Evolutionary conservation across 2,888 invertebrate genomes (phyloP), one percentile per base, ranked within the genome.

Genomic region (Drosophila neonasuta): DNA sequence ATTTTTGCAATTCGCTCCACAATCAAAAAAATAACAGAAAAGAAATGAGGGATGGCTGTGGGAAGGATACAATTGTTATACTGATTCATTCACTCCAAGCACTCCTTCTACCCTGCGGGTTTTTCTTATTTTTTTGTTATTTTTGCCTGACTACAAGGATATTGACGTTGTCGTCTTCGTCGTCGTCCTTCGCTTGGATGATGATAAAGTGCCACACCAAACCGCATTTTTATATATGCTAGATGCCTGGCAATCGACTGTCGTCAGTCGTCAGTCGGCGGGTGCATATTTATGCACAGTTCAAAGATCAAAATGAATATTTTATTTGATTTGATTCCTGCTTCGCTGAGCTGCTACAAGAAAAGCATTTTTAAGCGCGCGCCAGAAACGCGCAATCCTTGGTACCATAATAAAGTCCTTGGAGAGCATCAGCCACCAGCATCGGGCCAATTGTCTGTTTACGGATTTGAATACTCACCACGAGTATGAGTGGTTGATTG

Each of bases 221-320:
- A 80, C 86, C 87, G 63, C 83, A 87, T 72, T 54, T 66, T 64
- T 76, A 58, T 77, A 52, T 61, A 54, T 54, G 66, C 29, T 59
- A 39, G 74, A 44, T 55, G 57, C 42, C 44, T 64, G 48, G 68
- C 54, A 61, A 61, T 64, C 67, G 77, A 56, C 50, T 8, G 29
- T 41, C 39, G 62, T 46, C 66, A 54, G 61, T 54, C 61, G 69
- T 46, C 64, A 54, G 61, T 54, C 59, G 69, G 67, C 62, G 62
- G 81, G 49, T 71, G 81, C 88, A 87, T 88, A 88, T 89, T 88
- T 89, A 86, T 87, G 88, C 80, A 80, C 79, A 89, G 89, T 87
- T 89, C 89, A 89, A 87, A 89, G 89, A 89, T 89, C 89, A 88
- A 88, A 89, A 89, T 89, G 88, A 89, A 89, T 89, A 89, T 89